Percentiles rank a stretch among this genome's conserved stretches.
Conservation (phyloP, 2,797 vertebrate species). For the Corythornis leucogaster region DNA sequence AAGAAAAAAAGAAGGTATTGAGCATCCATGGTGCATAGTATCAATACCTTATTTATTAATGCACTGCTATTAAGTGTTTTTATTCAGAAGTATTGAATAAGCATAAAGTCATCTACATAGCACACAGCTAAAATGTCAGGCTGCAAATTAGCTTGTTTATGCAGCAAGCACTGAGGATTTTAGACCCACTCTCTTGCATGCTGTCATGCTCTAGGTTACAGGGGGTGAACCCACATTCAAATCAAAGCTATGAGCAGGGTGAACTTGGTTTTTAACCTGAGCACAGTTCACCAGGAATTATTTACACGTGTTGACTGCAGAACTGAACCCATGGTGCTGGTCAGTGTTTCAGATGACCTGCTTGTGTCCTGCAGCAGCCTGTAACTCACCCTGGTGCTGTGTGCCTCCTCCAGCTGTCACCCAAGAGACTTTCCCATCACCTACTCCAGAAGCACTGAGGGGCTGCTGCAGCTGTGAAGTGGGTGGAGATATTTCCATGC, state of each 20-base stretch:
- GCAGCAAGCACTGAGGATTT: not conserved
- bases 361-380: not conserved
- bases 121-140: constrained; percentile 53
- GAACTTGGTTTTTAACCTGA: constrained; percentile 4
- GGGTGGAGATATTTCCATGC: not conserved
- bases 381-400: not conserved
- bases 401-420: not conserved
- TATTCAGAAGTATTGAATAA: constrained; percentile 48
- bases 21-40: not conserved
- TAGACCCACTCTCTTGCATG: fast-evolving
- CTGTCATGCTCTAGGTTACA: not conserved
- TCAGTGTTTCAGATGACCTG: not conserved
- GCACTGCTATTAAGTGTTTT: constrained; percentile 22
- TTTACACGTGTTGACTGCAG: not conserved
- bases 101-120: constrained; percentile 31
- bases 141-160: constrained; percentile 64
- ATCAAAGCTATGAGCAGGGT: not conserved
- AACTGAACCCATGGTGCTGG: not conserved
- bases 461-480: not conserved
- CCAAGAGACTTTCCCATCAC: not conserved
- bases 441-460: not conserved
- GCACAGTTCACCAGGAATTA: constrained; percentile 18
- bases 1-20: not conserved
- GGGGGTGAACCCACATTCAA: not conserved
- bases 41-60: constrained; percentile 44